phyloP scores from a whole-genome alignment of 2,797 vertebrate genomes.

The Pangasius djambal region DNA sequence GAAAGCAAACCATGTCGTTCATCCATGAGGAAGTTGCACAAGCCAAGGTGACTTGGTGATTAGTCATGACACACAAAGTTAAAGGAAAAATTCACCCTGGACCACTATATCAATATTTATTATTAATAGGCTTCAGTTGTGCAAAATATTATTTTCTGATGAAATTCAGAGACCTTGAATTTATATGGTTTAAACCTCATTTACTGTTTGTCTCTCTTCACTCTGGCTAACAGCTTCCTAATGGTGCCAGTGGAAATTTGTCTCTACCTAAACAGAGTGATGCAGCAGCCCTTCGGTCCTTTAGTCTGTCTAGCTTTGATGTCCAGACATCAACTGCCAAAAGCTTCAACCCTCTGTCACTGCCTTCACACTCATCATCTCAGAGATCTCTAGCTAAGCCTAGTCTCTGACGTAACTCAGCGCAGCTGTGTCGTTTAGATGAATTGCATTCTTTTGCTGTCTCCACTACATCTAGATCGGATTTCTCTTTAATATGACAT shows the following conservation, averaged over 20 bases:
- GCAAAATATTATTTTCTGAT: not conserved
- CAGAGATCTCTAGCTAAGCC: not conserved
- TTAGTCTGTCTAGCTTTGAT: not conserved
- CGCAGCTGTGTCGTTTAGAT: not conserved
- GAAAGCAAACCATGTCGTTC: constrained; percentile 20
- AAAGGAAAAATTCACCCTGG: not conserved
- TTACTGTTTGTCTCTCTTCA: not conserved
- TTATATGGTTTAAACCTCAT: not conserved
- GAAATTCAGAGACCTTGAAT: not conserved
- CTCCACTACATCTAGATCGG: not conserved
- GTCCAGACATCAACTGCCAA: not conserved
- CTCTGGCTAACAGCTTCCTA: not conserved
- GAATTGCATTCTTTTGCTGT: not conserved
- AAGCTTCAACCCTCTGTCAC: not conserved
- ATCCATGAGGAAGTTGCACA: constrained; percentile 48
- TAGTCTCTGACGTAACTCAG: not conserved
- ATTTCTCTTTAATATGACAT: not conserved
- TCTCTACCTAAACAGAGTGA: not conserved
- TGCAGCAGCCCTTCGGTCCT: not conserved
- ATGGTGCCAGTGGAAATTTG: not conserved
- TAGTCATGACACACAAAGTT: not conserved
- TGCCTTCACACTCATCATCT: not conserved
- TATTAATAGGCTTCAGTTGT: not conserved
- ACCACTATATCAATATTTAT: not conserved
- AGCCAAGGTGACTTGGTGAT: not conserved